Conservation (phyloP, 1,140 invertebrate species). For the Laupala kohalensis region DNA sequence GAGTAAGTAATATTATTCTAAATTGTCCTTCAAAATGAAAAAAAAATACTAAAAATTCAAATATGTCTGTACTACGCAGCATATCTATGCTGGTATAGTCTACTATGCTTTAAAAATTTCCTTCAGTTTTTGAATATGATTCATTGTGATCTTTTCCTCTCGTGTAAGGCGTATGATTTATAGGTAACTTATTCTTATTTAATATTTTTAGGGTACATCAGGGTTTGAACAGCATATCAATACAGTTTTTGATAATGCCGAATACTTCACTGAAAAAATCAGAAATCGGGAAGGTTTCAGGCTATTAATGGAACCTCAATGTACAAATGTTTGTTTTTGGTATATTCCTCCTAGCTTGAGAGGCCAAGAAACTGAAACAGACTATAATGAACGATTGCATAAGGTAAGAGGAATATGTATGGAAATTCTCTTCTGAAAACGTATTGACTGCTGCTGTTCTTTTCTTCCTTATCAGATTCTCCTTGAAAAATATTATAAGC, state of each 20-base stretch:
- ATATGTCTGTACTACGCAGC: no score
- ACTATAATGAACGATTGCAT: constrained; percentile 55
- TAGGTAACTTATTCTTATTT: not conserved
- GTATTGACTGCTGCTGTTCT: no score
- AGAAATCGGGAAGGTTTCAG: constrained; percentile 53
- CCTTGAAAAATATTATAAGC: no score
- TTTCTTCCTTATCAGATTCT: no score
- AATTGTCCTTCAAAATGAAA: not conserved
- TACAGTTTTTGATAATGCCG: constrained; percentile 56
- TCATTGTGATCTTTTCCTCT: no score
- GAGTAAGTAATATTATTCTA: not conserved
- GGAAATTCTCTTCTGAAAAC: no score
- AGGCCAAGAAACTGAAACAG: constrained; percentile 37
- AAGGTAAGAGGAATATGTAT: no score
- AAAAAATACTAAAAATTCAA: not conserved
- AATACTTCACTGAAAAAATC: constrained; percentile 55
- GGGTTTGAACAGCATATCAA: constrained; percentile 72
- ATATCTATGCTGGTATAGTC: no score
- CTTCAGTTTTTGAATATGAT: no score
- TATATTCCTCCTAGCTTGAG: constrained; percentile 72
- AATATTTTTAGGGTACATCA: constrained; percentile 41
- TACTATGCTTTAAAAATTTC: no score
- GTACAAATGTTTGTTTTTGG: constrained; percentile 92
- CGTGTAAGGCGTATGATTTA: no score
- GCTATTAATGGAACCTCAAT: constrained; percentile 67